A percentile compares a stretch with the other conserved stretches of the same genome.
phyloP scores from a whole-genome alignment of 2,797 vertebrate genomes.

The Gymnothorax javanicus region DNA sequence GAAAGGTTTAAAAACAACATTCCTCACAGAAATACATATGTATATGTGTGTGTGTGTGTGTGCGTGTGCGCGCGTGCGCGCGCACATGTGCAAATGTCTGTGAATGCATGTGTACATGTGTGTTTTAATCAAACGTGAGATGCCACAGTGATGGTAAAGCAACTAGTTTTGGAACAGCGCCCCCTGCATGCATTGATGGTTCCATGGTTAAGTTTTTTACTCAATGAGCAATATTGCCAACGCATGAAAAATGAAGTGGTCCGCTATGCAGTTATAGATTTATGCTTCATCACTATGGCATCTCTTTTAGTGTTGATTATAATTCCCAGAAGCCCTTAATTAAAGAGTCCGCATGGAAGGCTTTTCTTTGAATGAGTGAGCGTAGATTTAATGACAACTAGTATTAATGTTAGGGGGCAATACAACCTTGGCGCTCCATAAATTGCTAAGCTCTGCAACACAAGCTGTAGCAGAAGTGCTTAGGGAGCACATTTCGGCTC shows the following conservation, averaged over 20 bases:
- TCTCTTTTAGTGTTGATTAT: conserved; percentile 71
- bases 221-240: conserved; percentile 55
- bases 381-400: conserved; percentile 64
- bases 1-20: no score
- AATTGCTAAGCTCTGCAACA: conserved; percentile 51
- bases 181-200: not conserved
- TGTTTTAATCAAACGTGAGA: conserved; percentile 3
- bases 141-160: conserved; percentile 10
- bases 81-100: not conserved
- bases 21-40: not conserved
- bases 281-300: conserved; percentile 66
- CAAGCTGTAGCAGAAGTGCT: conserved; percentile 53
- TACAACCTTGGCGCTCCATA: conserved; percentile 49
- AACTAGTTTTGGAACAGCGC: not conserved
- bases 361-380: conserved; percentile 54
- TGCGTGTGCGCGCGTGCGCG: not conserved
- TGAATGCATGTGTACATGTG: not conserved
- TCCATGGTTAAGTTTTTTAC: conserved; percentile 52
- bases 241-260: conserved; percentile 54
- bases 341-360: conserved; percentile 59
- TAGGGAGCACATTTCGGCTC: conserved; percentile 46
- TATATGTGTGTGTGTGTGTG: not conserved
- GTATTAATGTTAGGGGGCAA: conserved; percentile 43
- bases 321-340: conserved; percentile 73
- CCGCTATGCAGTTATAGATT: conserved; percentile 65